Conservation (phyloP, 53 echinoderm and acorn worm genomes). For the Echinarachnius parma region DNA sequence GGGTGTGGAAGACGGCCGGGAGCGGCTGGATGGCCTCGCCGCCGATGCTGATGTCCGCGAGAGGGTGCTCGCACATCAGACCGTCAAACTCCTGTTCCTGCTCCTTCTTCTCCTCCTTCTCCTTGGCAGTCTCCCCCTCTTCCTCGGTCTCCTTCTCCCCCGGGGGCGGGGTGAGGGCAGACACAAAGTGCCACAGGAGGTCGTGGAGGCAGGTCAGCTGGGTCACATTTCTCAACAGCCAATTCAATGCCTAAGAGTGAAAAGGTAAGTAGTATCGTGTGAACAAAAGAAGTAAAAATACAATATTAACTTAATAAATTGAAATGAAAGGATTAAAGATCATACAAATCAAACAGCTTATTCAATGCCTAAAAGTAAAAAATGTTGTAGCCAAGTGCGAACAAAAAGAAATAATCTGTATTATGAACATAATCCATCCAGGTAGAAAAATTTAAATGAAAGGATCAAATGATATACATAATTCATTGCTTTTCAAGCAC, state of each 20-base stretch:
- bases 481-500: too few relatives aligned
- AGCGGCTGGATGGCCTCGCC: constrained; percentile 90
- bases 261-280: too few relatives aligned
- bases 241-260: constrained; percentile 83
- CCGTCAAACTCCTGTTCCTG: constrained; percentile 80
- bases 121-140: constrained; percentile 63
- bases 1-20: constrained; percentile 79
- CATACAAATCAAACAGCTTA: too few relatives aligned
- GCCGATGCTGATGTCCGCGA: constrained; percentile 81
- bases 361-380: too few relatives aligned
- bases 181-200: constrained; percentile 89
- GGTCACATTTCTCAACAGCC: constrained; percentile 86
- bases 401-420: too few relatives aligned
- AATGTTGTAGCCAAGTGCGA: too few relatives aligned
- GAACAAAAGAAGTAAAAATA: too few relatives aligned
- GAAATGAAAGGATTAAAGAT: too few relatives aligned
- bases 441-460: too few relatives aligned
- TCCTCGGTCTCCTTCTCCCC: constrained; percentile 79
- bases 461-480: too few relatives aligned
- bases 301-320: too few relatives aligned
- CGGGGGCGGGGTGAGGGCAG: constrained; percentile 59
- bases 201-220: constrained; percentile 84
- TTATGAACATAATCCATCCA: too few relatives aligned
- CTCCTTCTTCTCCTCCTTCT: constrained; percentile 70
- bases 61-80: constrained; percentile 90